Evolutionary conservation across 2,888 invertebrate species (phyloP), one percentile per base, ranked within the genome.

Genomic region (Oxycera nigricornis): DNA sequence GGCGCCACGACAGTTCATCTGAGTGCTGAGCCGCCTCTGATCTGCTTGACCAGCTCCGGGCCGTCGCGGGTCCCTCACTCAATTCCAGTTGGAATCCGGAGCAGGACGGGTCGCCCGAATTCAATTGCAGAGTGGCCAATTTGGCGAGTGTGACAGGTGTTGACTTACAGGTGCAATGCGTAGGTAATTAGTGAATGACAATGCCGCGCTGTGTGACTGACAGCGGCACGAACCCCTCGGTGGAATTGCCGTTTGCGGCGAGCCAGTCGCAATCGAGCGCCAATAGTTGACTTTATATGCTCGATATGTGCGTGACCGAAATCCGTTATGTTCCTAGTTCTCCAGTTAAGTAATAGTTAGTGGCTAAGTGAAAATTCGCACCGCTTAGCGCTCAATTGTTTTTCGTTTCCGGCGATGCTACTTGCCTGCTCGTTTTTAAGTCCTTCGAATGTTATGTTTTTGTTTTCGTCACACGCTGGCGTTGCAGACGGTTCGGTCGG

Each of bases 21-120:
- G 65, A 41, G 6, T 30, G 65, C 41, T 41, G 65, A 65, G 41
- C 65, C 39, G 39, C 39, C 11, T 65, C 41, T 65, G 65, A 65
- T 65, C 65, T 59, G 7, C 22, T 55, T 11, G 24, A 14, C 59
- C 14, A n/a, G 41, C n/a, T n/a, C n/a, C 24, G 7, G 9, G 55
- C 17, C 22, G 17, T 50, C 17, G 55, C 20, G 22, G 4, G 22
- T 24, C 22, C 11, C 22, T n/a, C 41, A 17, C 24, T 65, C 41
- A 65, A 65, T 65, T 65, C 65, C 65, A 35, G 41, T 65, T 65
- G 65, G 65, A 65, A 24, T 41, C 26, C 41, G 24, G 41, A 65
- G n/a, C 65, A 35, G 65, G 65, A 41, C 41, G 24, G 35, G 20
- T 30, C 35, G 62, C 7, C 55, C 62, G 17, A 20, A 11, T 62